Evolutionary conservation across 1,140 invertebrate genomes (phyloP).

Genomic region (Eufriesea mexicana): DNA sequence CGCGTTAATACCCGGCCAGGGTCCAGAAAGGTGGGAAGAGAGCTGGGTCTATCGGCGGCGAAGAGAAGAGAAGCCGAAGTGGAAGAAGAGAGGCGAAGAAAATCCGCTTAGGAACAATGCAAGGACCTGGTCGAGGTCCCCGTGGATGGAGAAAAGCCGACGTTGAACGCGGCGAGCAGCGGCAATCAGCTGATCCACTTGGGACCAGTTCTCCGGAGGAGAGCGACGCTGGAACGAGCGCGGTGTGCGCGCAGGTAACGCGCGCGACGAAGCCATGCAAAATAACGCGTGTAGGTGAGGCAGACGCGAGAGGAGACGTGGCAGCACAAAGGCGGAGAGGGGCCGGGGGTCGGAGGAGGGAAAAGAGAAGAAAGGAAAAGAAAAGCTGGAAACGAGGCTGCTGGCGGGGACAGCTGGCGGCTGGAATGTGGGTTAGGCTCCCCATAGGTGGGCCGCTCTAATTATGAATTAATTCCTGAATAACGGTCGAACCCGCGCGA

Average conservation of each 20-base stretch:
- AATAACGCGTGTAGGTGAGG: slow-evolving; percentile 53
- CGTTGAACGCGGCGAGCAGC: slow-evolving; percentile 1
- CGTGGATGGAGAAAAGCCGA: slow-evolving; percentile 1
- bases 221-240: not conserved
- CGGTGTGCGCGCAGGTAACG: slow-evolving; percentile 14
- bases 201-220: slow-evolving; percentile 48
- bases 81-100: not conserved
- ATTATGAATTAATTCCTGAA: slow-evolving; percentile 81
- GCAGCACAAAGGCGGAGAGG: slow-evolving; percentile 9
- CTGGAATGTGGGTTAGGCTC: slow-evolving; percentile 81
- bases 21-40: too few relatives aligned
- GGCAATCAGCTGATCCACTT: slow-evolving; percentile 60
- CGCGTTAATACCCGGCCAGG: too few relatives aligned
- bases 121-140: slow-evolving; percentile 17
- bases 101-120: slow-evolving; percentile 35
- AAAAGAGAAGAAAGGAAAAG: slow-evolving; percentile 49
- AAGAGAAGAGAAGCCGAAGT: too few relatives aligned
- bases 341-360: not conserved
- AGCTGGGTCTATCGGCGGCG: too few relatives aligned
- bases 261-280: slow-evolving; percentile 49
- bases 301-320: slow-evolving; percentile 44
- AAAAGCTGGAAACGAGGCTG: slow-evolving; percentile 70
- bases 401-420: slow-evolving; percentile 75
- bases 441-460: slow-evolving; percentile 78
- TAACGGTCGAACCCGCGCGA: slow-evolving; percentile 77